Conservation (phyloP, 2,797 vertebrate species). For the Linurgus olivaceus region DNA sequence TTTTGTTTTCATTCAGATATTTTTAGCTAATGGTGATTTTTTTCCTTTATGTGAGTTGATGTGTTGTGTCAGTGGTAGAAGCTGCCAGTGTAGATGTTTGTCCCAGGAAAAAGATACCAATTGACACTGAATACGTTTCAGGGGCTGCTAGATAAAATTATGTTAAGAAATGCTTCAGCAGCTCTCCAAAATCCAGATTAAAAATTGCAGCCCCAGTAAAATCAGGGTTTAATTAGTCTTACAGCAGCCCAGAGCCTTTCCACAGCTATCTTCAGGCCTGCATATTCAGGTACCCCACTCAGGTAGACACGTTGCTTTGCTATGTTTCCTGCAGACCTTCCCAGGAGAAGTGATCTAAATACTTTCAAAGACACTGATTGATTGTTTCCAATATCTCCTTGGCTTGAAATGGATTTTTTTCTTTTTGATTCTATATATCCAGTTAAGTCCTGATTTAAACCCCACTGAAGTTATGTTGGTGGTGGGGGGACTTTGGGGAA, state of each 20-base stretch:
- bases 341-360: background rate
- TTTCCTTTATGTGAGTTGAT: background rate
- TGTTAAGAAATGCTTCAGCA: background rate
- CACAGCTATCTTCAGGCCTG: background rate
- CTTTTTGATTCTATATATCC: background rate
- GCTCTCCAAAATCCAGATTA: background rate
- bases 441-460: background rate
- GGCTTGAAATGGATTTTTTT: background rate
- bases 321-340: background rate
- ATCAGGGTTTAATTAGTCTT: background rate
- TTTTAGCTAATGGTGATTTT: conserved; percentile 2
- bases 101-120: background rate
- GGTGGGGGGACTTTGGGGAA: fast-evolving
- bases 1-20: background rate
- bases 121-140: background rate
- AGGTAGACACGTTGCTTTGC: background rate
- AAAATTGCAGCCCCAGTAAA: background rate
- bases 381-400: background rate
- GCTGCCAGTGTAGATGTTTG: background rate
- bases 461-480: background rate
- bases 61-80: background rate
- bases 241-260: background rate
- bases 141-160: background rate
- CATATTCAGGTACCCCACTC: background rate
- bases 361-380: background rate